Evolutionary conservation across 92 coral and sea anemone genomes (phyloP).

Genomic region (Galaxea fascicularis): DNA sequence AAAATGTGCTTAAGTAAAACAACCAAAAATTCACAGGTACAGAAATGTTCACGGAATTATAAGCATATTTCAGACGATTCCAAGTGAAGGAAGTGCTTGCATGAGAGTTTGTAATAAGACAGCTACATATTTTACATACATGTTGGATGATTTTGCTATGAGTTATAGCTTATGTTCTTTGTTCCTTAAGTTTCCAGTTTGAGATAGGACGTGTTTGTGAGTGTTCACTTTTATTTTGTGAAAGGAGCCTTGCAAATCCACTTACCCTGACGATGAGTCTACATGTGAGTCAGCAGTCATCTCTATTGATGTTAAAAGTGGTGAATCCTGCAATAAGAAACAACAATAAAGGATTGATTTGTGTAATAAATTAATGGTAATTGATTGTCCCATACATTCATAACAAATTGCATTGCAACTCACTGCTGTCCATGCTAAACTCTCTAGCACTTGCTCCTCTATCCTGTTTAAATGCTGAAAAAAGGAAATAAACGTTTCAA

Average conservation of each 20-base stretch:
- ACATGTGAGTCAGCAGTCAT: neutral
- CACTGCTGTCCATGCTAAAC: slow-evolving; percentile 67
- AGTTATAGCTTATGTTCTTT: no score
- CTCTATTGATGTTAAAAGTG: slow-evolving; percentile 21
- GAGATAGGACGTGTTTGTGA: no score
- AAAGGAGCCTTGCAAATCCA: neutral
- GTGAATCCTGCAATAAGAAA: slow-evolving; percentile 10
- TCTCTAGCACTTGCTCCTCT: slow-evolving; percentile 61
- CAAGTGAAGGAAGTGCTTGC: no score
- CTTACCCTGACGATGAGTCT: slow-evolving; percentile 19
- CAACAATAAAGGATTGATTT: neutral
- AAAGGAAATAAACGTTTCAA: neutral
- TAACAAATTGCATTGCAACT: neutral
- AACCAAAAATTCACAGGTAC: neutral
- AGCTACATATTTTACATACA: no score
- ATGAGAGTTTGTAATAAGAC: no score
- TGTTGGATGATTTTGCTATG: no score
- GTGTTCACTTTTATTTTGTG: no score
- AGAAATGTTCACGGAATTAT: neutral
- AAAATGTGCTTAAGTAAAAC: neutral
- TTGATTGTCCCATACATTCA: neutral
- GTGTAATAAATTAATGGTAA: no score
- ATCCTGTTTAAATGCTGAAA: slow-evolving; percentile 61
- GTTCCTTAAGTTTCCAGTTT: no score
- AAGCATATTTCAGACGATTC: no score